Evolutionary conservation across 2,797 vertebrate species (phyloP), one percentile per base, ranked within the genome.

Genomic region (Halcyon smyrnensis): DNA sequence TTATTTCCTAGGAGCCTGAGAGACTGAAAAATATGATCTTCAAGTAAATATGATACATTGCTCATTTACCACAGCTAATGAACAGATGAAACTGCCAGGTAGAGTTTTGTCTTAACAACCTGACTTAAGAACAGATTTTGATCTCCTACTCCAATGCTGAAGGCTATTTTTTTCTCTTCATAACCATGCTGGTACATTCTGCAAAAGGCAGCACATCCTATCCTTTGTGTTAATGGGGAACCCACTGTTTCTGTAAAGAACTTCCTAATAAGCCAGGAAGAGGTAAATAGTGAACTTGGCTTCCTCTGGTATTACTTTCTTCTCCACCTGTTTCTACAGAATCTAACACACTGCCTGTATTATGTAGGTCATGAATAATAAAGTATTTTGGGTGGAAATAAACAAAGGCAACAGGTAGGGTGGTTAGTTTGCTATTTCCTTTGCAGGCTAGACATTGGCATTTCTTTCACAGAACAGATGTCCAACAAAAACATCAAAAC

Each of bases 71-170:
- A 43, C 78, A 85, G 37, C 86, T 95, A 85, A 93, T 25, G 83
- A 96, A 81, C 32, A 62, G 69, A 54, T 94, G 71, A 96, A 89
- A 70, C 56, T 2, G 13, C 81, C 60, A 81, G 50, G 78, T 74
- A 87, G 70, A 75, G 28, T 85, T 94, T 70, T 88, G 65, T 92
- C 62, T 87, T 70, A 65, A 74, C 73, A 94, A 9, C 46, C 62
- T 69, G 91, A 81, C 76, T 89, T 82, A 32, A 94, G 90, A 95
- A 84, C 15, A 79, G 69, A 84, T 93, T 95, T 95, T 96, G 77
- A 90, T 86, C 94, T 96, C 48, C 39, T 48, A 27, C 37, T 94
- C 86, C 60, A 77, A 32, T 48, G 56, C 94, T 87, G 70, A 89
- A 70, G 88, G 90, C 70, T 60, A 59, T 84, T 82, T 86, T 81